phyloP scores from a whole-genome alignment of 2,113 vertebrate species.

The Rhabdornis inornatus region DNA sequence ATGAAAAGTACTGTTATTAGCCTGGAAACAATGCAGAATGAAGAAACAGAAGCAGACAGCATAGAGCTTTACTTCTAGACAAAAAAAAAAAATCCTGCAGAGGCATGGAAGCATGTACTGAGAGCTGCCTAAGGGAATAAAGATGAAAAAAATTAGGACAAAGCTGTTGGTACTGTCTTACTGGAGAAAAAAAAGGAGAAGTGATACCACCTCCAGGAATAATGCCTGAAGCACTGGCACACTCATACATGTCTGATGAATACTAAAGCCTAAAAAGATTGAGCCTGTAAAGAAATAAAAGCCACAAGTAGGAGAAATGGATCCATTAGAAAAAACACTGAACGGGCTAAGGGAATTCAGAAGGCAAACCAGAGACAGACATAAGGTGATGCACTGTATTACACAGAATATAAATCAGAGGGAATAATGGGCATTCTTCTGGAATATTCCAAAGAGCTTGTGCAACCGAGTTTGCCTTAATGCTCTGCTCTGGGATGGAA shows the following conservation, averaged over 20 bases:
- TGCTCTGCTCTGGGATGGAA: not conserved
- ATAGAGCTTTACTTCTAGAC: not conserved
- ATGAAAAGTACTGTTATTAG: not conserved
- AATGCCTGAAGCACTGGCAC: constrained; percentile 24
- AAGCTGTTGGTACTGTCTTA: not conserved
- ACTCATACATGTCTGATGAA: not conserved
- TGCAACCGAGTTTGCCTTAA: not conserved
- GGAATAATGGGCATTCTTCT: not conserved
- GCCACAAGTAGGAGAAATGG: not conserved
- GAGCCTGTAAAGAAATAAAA: not conserved
- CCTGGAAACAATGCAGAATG: not conserved
- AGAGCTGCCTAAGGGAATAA: constrained; percentile 11
- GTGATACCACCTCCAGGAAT: constrained; percentile 14
- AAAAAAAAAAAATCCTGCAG: not conserved
- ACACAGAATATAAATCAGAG: not conserved
- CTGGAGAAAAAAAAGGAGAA: not conserved
- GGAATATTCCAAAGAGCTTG: not conserved
- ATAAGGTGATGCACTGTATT: not conserved
- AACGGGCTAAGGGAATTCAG: not conserved
- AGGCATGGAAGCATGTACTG: not conserved
- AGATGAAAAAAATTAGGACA: not conserved
- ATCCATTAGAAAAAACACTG: not conserved
- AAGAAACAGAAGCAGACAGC: not conserved
- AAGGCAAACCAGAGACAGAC: not conserved
- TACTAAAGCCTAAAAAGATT: not conserved